Evolutionary conservation across 1,140 invertebrate species (phyloP), one percentile per base, ranked within the genome.

Genomic region (Sipha flava): DNA sequence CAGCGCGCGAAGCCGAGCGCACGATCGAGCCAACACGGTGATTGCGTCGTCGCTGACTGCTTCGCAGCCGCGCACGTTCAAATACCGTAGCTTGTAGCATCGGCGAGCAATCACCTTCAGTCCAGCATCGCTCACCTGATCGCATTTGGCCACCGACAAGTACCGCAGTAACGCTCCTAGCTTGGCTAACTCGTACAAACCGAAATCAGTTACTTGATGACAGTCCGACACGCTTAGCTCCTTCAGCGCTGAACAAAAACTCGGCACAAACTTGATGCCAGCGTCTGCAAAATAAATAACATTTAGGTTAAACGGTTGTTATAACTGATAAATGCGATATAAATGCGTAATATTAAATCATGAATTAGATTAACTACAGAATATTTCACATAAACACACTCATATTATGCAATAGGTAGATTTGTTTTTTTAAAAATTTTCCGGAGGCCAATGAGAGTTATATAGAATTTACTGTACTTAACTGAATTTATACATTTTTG

Each of bases 161-260:
- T 95, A 95, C 10, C 94, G 88, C 57, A 95, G 85, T 0, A 92
- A 92, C 0, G 93, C 91, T 1, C 94, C 94, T 14, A 97, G 86
- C 84, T 94, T 94, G 1, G 94, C 94, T 59, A 97, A 84, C 86
- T 96, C 95, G 83, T 95, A 93, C 5, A 97, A 88, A 1, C 95
- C 94, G 84, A 95, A 96, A 85, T 98, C 95, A 0, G 95, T 96
- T 37, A 98, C 90, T 81, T 91, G 92, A 5, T 89, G 87, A 84
- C 95, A 98, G 86, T 97, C 95, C 14, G 94, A 96, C 16, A 97
- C 92, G 82, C 94, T 95, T 14, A 97, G 86, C 85, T 97, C 95
- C 80, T 93, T 89, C 14, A 97, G 86, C 75, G 89, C 91, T 1
- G 89, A 88, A 84, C 95, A 97, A 85, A 95, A 95, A 81, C 92